These are phyloP conservation scores for Tromatobia lineatoria DNA, from an alignment of 2,888 invertebrate genomes.

Conservation along the genomic window DNA sequence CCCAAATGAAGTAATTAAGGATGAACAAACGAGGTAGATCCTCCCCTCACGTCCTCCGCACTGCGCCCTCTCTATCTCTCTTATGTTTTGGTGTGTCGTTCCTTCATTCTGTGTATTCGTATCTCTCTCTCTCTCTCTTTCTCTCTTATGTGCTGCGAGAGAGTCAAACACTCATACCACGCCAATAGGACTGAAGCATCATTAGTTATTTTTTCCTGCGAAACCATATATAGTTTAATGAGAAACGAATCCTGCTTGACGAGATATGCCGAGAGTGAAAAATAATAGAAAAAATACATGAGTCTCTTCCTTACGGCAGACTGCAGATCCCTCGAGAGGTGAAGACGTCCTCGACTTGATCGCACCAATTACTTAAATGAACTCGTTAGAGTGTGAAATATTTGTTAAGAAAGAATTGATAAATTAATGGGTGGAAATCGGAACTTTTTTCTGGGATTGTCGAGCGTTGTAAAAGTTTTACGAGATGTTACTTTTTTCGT, in stretches of 20 bases:
- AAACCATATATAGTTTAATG: conserved; percentile 59
- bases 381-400: conserved; percentile 30
- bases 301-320: not conserved
- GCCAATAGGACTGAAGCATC: conserved; percentile 60
- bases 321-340: conserved; percentile 15
- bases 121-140: conserved; percentile 31
- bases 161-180: conserved; percentile 38
- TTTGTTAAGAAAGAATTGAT: conserved; percentile 25
- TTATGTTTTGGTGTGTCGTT: conserved; percentile 43
- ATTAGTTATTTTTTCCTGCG: conserved; percentile 63
- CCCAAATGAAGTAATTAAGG: conserved; percentile 70
- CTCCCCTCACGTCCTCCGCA: conserved; percentile 32
- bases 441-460: not conserved
- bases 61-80: conserved; percentile 46
- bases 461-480: not conserved
- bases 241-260: conserved; percentile 59
- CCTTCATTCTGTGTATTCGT: conserved; percentile 68
- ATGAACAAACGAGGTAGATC: conserved; percentile 66
- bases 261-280: conserved; percentile 31
- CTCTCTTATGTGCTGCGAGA: conserved; percentile 25
- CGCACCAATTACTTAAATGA: conserved; percentile 51
- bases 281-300: conserved; percentile 27
- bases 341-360: conserved; percentile 23
- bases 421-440: conserved; percentile 4
- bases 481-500: not conserved